Conservation (phyloP, 1,140 invertebrate genomes). For the Meloidogyne chitwoodi region DNA sequence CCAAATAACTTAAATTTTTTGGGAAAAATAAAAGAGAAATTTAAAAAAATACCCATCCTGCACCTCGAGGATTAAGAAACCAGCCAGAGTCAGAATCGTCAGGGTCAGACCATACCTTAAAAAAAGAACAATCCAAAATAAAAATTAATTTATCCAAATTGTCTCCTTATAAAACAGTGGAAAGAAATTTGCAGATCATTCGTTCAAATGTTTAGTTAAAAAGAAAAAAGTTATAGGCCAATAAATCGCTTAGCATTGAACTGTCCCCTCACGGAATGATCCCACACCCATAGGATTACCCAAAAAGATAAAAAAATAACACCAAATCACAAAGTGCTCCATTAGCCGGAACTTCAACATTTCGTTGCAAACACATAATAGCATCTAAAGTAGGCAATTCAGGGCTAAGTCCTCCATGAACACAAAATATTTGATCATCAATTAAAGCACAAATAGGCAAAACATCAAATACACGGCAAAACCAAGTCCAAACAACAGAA, state of each 20-base stretch:
- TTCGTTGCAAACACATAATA: slow-evolving; percentile 43
- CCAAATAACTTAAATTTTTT: slow-evolving; percentile 44
- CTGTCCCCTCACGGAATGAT: too few species aligned
- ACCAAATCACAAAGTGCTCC: slow-evolving; percentile 64
- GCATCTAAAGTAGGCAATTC: slow-evolving; percentile 48
- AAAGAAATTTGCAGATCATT: too few species aligned
- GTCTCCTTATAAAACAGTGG: too few species aligned
- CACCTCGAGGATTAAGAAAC: slow-evolving; percentile 83
- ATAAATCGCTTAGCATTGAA: too few species aligned
- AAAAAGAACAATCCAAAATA: background rate
- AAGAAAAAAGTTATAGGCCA: too few species aligned
- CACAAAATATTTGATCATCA: slow-evolving; percentile 54
- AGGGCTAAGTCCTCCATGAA: slow-evolving; percentile 57
- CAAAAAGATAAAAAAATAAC: background rate
- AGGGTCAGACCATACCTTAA: slow-evolving; percentile 86
- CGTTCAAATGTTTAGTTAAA: too few species aligned
- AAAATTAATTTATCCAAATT: too few species aligned
- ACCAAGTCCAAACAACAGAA: slow-evolving; percentile 57
- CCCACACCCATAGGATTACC: background rate
- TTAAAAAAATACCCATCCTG: slow-evolving; percentile 82
- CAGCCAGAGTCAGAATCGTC: slow-evolving; percentile 82
- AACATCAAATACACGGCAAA: slow-evolving; percentile 55
- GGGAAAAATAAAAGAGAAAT: slow-evolving; percentile 58
- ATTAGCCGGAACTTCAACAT: slow-evolving; percentile 50
- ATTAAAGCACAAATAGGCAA: slow-evolving; percentile 55